Percentiles rank a stretch among this genome's conserved stretches.
Conservation (phyloP, 2,113 vertebrate genomes). For the Labeo catla region DNA sequence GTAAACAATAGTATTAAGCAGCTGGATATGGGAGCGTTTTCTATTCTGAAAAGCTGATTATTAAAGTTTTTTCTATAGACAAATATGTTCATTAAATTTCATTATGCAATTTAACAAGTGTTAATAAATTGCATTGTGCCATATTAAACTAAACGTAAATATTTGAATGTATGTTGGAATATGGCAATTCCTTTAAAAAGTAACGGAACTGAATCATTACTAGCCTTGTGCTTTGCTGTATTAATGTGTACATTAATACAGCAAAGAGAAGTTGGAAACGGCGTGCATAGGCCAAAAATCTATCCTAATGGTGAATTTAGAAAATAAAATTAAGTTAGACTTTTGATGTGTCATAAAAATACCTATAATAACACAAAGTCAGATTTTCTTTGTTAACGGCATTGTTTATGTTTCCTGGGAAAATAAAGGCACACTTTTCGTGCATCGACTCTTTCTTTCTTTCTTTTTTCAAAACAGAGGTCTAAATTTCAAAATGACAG, state of each 20-base stretch:
- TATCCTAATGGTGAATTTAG: too few relatives aligned
- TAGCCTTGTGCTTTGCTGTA: neutral
- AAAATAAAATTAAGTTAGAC: neutral
- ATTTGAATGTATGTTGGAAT: neutral
- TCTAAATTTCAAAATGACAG: neutral
- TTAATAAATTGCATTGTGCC: neutral
- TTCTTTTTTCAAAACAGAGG: neutral
- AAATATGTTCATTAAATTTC: neutral
- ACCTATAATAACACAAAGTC: neutral
- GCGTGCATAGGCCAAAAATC: neutral
- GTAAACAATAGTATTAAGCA: neutral
- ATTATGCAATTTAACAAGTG: neutral
- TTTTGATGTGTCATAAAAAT: neutral
- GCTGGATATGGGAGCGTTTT: neutral
- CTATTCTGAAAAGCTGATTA: neutral
- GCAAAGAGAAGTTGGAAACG: neutral
- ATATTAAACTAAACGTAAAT: neutral
- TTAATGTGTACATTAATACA: neutral
- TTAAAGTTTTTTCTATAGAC: neutral
- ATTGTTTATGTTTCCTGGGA: neutral
- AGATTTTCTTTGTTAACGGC: neutral
- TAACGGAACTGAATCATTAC: neutral
- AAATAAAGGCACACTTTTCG: neutral
- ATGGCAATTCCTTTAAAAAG: neutral
- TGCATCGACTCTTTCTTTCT: neutral